Evolutionary conservation across 2,113 vertebrate genomes (phyloP).

Genomic region (Pangasianodon hypophthalmus): DNA sequence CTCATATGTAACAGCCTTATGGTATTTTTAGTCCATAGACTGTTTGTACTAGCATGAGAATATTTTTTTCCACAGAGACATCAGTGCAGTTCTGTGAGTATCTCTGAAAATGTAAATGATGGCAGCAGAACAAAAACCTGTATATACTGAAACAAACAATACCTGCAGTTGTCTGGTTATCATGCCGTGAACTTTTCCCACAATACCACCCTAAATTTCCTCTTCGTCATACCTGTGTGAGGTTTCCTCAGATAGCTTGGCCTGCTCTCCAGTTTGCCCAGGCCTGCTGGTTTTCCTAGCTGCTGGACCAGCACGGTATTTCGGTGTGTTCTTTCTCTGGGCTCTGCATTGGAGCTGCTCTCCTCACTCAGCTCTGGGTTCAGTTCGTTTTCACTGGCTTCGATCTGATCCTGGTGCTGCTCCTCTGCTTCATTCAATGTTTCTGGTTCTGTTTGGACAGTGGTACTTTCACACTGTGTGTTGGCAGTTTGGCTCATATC

Average conservation of each 20-base stretch:
- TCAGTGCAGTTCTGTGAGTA: background rate
- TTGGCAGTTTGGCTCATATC: constrained; percentile 71
- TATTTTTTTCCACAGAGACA: background rate
- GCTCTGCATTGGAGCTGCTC: constrained; percentile 68
- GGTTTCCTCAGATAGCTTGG: constrained; percentile 74
- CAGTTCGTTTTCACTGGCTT: constrained; percentile 67
- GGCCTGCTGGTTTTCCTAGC: constrained; percentile 61
- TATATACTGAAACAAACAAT: background rate
- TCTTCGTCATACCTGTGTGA: constrained; percentile 67
- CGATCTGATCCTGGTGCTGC: constrained; percentile 50
- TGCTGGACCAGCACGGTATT: constrained; percentile 67
- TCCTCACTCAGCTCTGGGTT: constrained; percentile 64
- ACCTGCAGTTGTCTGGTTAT: background rate
- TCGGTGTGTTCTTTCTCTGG: constrained; percentile 62
- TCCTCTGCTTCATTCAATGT: constrained; percentile 57
- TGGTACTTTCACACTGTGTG: constrained; percentile 68
- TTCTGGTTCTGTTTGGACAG: constrained; percentile 61
- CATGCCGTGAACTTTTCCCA: background rate
- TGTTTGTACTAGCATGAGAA: background rate
- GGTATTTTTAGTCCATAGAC: background rate
- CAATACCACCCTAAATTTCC: background rate
- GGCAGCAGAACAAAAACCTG: background rate
- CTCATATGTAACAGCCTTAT: background rate
- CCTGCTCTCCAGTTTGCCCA: constrained; percentile 71
- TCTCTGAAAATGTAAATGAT: background rate